Base-by-base conservation (phyloP, 2,888 invertebrate species). In the Epirrhoe alternata region DNA sequence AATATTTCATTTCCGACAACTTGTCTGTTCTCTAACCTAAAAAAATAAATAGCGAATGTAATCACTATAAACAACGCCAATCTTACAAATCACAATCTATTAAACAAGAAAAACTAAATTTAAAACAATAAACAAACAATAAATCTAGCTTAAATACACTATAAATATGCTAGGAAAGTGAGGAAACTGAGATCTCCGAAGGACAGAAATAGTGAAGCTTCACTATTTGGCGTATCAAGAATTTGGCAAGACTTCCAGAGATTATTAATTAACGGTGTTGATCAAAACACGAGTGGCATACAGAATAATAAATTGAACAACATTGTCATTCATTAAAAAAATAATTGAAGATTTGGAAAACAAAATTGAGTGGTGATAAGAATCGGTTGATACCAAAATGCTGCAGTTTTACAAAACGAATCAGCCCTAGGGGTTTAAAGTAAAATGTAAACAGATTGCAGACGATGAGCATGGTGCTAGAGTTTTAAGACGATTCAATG, bases 91-190 rank as follows among this genome's bases (percentile, higher is more conserved):
- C 70, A 67, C 57, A 68, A 71, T 73, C 68, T 70, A 76, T 76
- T 78, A 74, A 60, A 66, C 59, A 71, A 67, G 73, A 76, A 77
- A 77, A 78, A 74, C 74, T 74, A 74, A 79, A 80, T 74, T 67
- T 72, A 79, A 80, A 82, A 83, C 77, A 80, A 82, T 85, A 85
- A 84, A 86, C 84, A 85, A 83, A 83, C 79, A 71, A 81, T 85
- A 84, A 85, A 86, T 84, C 75, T 72, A 64, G 69, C 79, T 83
- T 82, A 65, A 82, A 83, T 79, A 77, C 75, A 73, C 76, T 70
- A 81, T 85, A 84, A 85, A 86, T 87, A 81, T 80, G 74, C 64
- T 79, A 75, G 77, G 72, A 75, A 76, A 76, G 71, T 76, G 76
- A 77, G 72, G 74, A 79, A 77, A 75, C 69, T 24, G 24, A 74